Percentiles rank a stretch among this genome's conserved stretches.
These are phyloP conservation scores for Oenanthe melanoleuca DNA, from an alignment of 2,113 vertebrate genomes.

Conservation along the genomic window DNA sequence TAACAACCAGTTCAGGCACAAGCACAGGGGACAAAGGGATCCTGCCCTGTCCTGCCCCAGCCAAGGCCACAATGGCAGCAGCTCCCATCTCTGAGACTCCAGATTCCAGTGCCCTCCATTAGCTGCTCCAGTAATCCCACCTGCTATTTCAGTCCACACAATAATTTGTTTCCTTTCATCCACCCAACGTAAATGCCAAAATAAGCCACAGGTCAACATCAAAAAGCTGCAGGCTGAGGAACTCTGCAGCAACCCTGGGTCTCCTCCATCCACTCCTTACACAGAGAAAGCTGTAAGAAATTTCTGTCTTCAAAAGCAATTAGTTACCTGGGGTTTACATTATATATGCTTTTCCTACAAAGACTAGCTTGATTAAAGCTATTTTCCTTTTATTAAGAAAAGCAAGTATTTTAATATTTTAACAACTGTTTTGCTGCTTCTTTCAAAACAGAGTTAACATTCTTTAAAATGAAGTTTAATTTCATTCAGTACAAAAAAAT, in stretches of 20 bases:
- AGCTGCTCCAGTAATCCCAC: constrained; percentile 25
- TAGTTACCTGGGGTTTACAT: neutral
- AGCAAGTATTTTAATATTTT: neutral
- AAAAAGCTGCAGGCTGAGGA: neutral
- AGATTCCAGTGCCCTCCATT: neutral
- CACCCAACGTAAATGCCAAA: neutral
- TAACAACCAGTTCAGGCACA: neutral
- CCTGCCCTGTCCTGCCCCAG: neutral
- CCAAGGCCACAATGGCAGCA: neutral
- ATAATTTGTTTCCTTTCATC: constrained; percentile 13
- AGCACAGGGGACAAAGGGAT: neutral
- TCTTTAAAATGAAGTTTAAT: neutral
- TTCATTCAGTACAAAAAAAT: neutral
- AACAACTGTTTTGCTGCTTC: neutral
- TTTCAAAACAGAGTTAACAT: neutral
- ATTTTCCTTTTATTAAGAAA: neutral
- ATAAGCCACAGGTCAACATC: neutral
- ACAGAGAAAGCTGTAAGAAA: neutral
- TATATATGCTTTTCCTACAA: neutral
- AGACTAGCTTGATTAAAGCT: neutral
- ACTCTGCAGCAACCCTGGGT: neutral
- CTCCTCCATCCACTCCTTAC: neutral
- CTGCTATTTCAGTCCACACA: constrained; percentile 18
- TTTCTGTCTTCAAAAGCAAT: neutral
- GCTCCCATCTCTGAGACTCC: neutral